Evolutionary conservation across 2,888 invertebrate genomes (phyloP), one percentile per base, ranked within the genome.

Genomic region (Antheraea yamamai): DNA sequence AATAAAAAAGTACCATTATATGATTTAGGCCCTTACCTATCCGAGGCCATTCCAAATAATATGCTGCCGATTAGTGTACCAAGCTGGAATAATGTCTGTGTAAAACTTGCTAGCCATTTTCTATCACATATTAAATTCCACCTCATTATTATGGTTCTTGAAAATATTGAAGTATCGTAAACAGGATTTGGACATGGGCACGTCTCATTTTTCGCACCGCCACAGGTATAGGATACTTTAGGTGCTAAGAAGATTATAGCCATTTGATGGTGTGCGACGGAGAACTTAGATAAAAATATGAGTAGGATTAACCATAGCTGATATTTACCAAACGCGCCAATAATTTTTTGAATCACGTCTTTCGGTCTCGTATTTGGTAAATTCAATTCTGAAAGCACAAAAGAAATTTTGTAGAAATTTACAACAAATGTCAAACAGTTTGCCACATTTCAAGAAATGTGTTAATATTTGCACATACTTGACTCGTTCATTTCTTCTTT

Each of bases 21-120:
- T 66, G 14, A 30, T 66, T 30, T 66, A 66, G 20, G 64, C 18
- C 10, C 23, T 94, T 92, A 97, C 97, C 96, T 97, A 91, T 97
- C 97, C 4, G 97, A 96, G 73, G 96, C 92, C 88, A 96, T 96
- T 84, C 97, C 97, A 88, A 97, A 97, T 14, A 96, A 76, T 73
- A 97, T 95, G 85, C 97, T 97, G 68, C 97, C 97, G 51, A 97
- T 82, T 82, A 97, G 92, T 73, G 97, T 96, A 52, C 97, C 97
- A 76, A 96, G 88, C 96, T 97, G 97, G 76, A 97, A 96, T 76
- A 97, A 88, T 10, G 96, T 97, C 89, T 97, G 97, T 0, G 97
- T 96, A 47, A 97, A 92, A 84, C 97, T 96, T 3, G 96, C 95
- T 77, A 97, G 88, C 90, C 96, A 96, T 73, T 94, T 93, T 71